Base-by-base conservation (phyloP, 2,888 invertebrate genomes). In the Mycogona germanica region DNA sequence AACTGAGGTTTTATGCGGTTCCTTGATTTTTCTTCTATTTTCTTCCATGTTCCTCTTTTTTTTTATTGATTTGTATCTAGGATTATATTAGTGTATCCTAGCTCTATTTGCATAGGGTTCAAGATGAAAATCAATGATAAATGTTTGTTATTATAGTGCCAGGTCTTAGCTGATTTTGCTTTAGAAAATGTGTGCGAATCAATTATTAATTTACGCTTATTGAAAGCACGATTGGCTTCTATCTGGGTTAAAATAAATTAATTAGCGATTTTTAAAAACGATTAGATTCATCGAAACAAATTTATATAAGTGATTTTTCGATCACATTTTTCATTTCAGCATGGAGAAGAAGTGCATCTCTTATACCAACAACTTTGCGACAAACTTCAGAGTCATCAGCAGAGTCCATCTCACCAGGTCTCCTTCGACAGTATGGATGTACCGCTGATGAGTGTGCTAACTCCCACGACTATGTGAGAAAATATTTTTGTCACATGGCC, bases 271-370 rank as follows among this genome's bases (percentile, higher is more conserved):
- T n/a, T n/a, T n/a, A n/a, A n/a, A 35, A 35, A 35, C 35, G 14
- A 14, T 35, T 35, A 35, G 35, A 32, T 32, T 32, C 35, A 32
- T 32, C 35, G 9, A 12, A 32, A 32, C 9, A 32, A 32, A 9
- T 12, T 12, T 12, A 32, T 12, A n/a, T 32, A 32, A 32, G n/a
- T 12, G 35, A 32, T n/a, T 32, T 12, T 12, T 32, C n/a, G 9
- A n/a, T n/a, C 9, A 32, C 35, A 12, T 12, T 32, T 32, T 32
- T 32, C n/a, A 32, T n/a, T 12, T 40, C 81, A 88, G 68, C 88
- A 89, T 66, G 85, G 84, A 68, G 88, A 88, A 65, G 81, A 83
- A 57, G 86, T 88, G 0, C 87, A 87, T 64, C 81, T 76, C 64
- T 71, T 87, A 28, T 87, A 87, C 70, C 81, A 83, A 65, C 73